A percentile compares a stretch with the other conserved stretches of the same genome.
These are phyloP conservation scores for Actinopyga echinites DNA, from an alignment of 53 echinoderm and acorn worm genomes.

Conservation along the genomic window DNA sequence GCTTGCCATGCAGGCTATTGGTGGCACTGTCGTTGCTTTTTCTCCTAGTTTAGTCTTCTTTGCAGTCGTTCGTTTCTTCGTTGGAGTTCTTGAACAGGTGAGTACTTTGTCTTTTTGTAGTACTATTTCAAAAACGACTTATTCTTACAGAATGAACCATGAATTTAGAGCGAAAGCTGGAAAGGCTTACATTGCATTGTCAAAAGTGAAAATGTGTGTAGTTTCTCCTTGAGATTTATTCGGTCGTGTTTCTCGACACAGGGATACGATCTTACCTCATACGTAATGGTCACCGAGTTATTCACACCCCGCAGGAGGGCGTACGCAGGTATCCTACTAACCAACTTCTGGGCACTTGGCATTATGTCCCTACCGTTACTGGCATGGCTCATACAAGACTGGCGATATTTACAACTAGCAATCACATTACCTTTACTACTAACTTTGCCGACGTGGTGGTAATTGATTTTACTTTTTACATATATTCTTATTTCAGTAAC, in stretches of 20 bases:
- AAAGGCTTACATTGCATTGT: background rate
- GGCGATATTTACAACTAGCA: slow-evolving; percentile 84
- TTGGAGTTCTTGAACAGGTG: slow-evolving; percentile 77
- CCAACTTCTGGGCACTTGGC: slow-evolving; percentile 81
- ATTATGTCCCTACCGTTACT: slow-evolving; percentile 83
- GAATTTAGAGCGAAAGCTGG: background rate
- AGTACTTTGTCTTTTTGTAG: background rate
- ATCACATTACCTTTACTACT: slow-evolving; percentile 74
- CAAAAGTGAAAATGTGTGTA: background rate
- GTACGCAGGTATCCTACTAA: slow-evolving; percentile 76
- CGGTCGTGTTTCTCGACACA: background rate
- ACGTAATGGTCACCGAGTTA: slow-evolving; percentile 94
- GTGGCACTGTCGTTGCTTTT: slow-evolving; percentile 71
- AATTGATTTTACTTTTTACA: background rate
- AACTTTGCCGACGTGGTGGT: slow-evolving; percentile 76
- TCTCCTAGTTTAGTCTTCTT: slow-evolving; percentile 73
- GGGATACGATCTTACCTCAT: slow-evolving; percentile 88
- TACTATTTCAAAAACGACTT: background rate
- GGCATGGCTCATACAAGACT: slow-evolving; percentile 72
- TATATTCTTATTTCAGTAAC: too few species aligned
- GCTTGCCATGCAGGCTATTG: slow-evolving; percentile 70
- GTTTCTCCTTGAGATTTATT: background rate
- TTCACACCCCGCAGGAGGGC: slow-evolving; percentile 74
- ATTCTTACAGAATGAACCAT: background rate
- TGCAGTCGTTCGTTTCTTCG: slow-evolving; percentile 71